Conservation (phyloP, 2,888 invertebrate species). For the Melinopterus prodromus region DNA sequence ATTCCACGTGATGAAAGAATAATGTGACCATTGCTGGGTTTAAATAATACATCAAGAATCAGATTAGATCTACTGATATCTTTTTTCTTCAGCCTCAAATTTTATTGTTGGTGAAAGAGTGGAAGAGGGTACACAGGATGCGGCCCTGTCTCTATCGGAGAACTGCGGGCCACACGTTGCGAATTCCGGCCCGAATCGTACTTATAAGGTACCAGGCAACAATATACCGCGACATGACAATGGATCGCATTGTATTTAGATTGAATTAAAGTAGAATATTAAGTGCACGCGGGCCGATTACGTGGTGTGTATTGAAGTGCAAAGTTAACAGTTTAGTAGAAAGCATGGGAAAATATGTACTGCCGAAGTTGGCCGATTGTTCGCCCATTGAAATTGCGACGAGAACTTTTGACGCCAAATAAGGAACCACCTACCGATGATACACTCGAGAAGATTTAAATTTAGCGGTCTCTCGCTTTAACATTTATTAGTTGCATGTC, state of each 20-base stretch:
- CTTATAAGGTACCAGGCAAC: slow-evolving; percentile 23
- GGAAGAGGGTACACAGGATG: neutral
- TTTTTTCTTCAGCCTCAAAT: neutral
- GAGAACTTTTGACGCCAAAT: neutral
- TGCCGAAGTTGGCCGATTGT: neutral
- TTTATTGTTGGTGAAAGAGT: neutral
- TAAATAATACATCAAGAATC: too few relatives aligned
- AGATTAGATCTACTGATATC: neutral
- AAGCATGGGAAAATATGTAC: slow-evolving; percentile 26
- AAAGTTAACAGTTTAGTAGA: slow-evolving; percentile 27
- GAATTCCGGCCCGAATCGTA: slow-evolving; percentile 9
- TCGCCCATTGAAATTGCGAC: neutral
- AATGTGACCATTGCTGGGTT: too few relatives aligned
- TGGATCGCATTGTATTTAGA: slow-evolving; percentile 27
- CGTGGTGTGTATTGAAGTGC: slow-evolving; percentile 25
- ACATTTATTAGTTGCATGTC: neutral
- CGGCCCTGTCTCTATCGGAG: neutral
- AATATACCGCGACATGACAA: slow-evolving; percentile 24
- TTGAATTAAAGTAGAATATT: slow-evolving; percentile 26
- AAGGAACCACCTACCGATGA: neutral
- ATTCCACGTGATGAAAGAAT: too few relatives aligned
- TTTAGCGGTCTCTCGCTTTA: neutral
- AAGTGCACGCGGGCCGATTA: slow-evolving; percentile 23
- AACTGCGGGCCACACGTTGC: neutral
- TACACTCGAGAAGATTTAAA: neutral